phyloP scores from a whole-genome alignment of 2,797 vertebrate genomes.

The Australoheros facetus region DNA sequence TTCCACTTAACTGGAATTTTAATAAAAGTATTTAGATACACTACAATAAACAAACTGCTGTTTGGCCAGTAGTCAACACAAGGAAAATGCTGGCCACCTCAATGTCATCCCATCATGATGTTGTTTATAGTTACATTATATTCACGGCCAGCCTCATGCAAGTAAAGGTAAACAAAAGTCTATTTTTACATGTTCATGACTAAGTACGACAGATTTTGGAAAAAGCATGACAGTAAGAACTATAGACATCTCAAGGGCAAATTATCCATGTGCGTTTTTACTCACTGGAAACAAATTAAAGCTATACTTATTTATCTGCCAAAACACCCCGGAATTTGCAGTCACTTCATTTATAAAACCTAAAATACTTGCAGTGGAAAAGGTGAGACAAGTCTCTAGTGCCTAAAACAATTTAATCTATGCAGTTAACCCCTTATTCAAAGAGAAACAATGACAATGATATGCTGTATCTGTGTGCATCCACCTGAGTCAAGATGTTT shows the following conservation, averaged over 20 bases:
- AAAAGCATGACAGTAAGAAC: neutral
- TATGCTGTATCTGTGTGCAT: neutral
- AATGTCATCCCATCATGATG: too few relatives aligned
- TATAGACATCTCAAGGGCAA: neutral
- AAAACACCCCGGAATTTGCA: neutral
- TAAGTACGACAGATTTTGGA: neutral
- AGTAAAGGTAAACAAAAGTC: accelerated
- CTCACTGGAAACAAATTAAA: neutral
- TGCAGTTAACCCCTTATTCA: neutral
- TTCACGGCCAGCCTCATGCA: neutral
- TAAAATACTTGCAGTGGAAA: neutral
- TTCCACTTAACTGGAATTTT: too few relatives aligned
- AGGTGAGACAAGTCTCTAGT: neutral
- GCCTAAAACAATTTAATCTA: neutral
- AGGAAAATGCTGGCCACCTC: too few relatives aligned
- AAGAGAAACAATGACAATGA: neutral
- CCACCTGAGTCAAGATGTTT: neutral
- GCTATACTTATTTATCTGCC: neutral
- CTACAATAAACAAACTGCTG: too few relatives aligned
- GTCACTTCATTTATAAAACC: neutral
- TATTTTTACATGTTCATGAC: neutral
- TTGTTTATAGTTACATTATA: too few relatives aligned
- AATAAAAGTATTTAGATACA: too few relatives aligned
- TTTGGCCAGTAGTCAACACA: too few relatives aligned
- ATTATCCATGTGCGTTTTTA: neutral